Base-by-base conservation (phyloP, 2,888 invertebrate genomes). In the Andricus curvator region DNA sequence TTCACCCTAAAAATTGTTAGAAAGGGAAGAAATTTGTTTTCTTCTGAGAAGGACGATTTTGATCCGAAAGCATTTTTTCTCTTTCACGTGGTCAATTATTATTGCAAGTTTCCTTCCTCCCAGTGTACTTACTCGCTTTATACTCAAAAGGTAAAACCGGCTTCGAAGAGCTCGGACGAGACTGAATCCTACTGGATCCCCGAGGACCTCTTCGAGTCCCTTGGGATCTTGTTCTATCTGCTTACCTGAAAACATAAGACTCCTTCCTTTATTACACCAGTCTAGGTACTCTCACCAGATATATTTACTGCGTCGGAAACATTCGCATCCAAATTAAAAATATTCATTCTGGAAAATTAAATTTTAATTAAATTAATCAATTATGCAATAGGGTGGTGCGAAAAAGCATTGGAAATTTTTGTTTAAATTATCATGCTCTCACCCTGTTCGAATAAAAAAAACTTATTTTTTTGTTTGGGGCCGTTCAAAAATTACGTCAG, bases 101-200 rank as follows among this genome's bases (percentile, higher is more conserved):
- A 74, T 74, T 74, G 74, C 74, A 74, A 74, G 74, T 74, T 56
- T 25, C 33, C 37, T 66, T 66, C 37, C 74, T 33, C 56, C 9
- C 33, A 56, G 33, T 37, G 56, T 74, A 74, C 56, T 56, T 74
- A 74, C 74, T 74, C 74, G 74, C 74, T 51, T 56, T 74, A 74
- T 74, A 74, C 74, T 74, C 33, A 33, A 56, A 51, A 51, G 51
- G 56, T 74, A 74, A 74, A 74, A 74, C 74, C 29, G n/a, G 74
- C 74, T 74, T 74, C 20, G 51, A 74, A 74, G 74, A 74, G 83
- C 83, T 84, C 85, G 88, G 87, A 86, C 89, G 88, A 87, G 86
- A 88, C 88, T 87, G 84, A 83, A 85, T 84, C 84, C 83, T 85
- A 86, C 88, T 87, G 84, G 84, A 85, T 83, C 82, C 83, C 86